Conservation (phyloP, 2,113 vertebrate species). For the Pseudorhombus dupliciocellatus region DNA sequence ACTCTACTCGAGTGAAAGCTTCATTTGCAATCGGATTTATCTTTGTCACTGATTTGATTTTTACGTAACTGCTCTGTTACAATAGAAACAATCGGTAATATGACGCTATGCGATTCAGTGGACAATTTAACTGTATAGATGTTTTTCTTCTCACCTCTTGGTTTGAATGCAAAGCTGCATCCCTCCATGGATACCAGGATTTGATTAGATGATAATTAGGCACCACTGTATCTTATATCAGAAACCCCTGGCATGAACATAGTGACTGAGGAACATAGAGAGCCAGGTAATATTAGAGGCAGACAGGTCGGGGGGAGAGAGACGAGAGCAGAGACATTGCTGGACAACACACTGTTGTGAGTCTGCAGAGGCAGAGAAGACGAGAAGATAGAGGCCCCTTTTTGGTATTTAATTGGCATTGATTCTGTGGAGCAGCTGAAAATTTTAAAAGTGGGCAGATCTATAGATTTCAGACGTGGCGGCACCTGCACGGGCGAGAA, state of each 20-base stretch:
- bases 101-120: not conserved
- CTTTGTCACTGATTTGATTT: not conserved
- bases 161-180: not conserved
- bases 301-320: not conserved
- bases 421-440: slow-evolving; percentile 61
- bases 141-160: not conserved
- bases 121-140: not conserved
- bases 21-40: slow-evolving; percentile 16
- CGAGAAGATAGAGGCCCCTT: slow-evolving; percentile 49
- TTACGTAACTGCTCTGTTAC: not conserved
- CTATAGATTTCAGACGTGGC: slow-evolving; percentile 51
- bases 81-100: not conserved
- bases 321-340: slow-evolving; percentile 21
- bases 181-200: not conserved
- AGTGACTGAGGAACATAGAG: slow-evolving; percentile 25
- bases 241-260: slow-evolving; percentile 4
- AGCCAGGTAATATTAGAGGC: slow-evolving; percentile 18
- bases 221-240: not conserved
- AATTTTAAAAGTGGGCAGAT: slow-evolving; percentile 56
- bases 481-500: not conserved
- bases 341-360: slow-evolving; percentile 38
- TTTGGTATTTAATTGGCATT: slow-evolving; percentile 77
- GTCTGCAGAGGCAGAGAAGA: slow-evolving; percentile 30
- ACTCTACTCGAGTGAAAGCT: slow-evolving; percentile 23
- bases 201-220: slow-evolving; percentile 16